Percentiles rank a stretch among this genome's conserved stretches.
phyloP scores from a whole-genome alignment of 2,888 invertebrate genomes.

The Philonicus albiceps region DNA sequence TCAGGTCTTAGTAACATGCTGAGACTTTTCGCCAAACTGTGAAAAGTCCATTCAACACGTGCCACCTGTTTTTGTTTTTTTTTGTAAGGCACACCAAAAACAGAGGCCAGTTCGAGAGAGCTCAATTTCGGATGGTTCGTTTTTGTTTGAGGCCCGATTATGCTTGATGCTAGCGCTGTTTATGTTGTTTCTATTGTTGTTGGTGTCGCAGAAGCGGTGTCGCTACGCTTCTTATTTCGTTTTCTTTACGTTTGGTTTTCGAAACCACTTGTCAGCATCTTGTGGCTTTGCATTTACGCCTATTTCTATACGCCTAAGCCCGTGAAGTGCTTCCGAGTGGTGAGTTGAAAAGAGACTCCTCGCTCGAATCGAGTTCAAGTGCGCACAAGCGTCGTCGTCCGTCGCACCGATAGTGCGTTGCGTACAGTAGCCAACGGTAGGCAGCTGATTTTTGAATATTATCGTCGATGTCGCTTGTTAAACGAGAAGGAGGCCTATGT shows the following conservation, averaged over 20 bases:
- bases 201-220: background rate
- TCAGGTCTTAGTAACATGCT: background rate
- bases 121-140: background rate
- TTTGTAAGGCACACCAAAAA: background rate
- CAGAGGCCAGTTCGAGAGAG: background rate
- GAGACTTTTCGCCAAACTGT: background rate
- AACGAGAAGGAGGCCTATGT: background rate
- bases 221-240: background rate
- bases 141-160: background rate
- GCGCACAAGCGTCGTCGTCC: background rate
- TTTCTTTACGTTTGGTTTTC: background rate
- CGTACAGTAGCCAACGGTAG: background rate
- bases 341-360: background rate
- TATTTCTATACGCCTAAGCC: background rate
- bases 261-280: constrained; percentile 4
- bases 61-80: background rate
- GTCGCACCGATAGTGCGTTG: background rate
- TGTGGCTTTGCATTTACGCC: background rate
- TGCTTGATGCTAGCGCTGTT: background rate
- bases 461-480: background rate
- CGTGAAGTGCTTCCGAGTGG: background rate
- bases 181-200: background rate
- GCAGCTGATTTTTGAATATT: background rate
- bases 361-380: background rate
- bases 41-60: constrained; percentile 10